These are phyloP conservation scores for Cladorhizidae sp. DNA, from an alignment of 37 sponge, comb jelly and placozoan genomes.

Conservation along the genomic window DNA sequence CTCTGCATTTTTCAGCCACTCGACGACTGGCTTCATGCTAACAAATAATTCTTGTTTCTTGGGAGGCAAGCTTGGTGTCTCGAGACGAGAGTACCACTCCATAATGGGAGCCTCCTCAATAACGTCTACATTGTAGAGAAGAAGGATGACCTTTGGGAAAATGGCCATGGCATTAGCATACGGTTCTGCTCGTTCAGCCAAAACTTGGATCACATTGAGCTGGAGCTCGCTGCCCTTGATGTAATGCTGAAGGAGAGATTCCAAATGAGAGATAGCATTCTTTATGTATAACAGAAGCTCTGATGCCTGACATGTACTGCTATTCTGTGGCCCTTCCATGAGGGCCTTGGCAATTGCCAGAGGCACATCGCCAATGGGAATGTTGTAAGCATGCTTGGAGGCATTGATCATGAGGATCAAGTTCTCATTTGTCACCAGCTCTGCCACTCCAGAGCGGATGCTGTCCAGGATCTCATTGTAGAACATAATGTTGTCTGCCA, in stretches of 20 bases:
- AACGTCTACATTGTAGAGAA: constrained; percentile 83
- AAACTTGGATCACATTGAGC: constrained; percentile 46
- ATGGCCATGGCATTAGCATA: constrained; percentile 26
- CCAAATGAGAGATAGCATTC: constrained; percentile 49
- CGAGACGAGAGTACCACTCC: constrained; percentile 57
- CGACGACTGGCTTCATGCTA: constrained; percentile 61
- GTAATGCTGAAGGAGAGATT: constrained; percentile 80
- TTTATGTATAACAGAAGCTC: constrained; percentile 58
- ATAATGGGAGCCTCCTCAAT: constrained; percentile 82
- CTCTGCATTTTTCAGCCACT: constrained; percentile 90
- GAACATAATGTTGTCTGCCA: constrained; percentile 56
- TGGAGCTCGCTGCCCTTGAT: constrained; percentile 62
- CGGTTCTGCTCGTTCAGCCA: constrained; percentile 59
- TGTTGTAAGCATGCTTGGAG: constrained; percentile 96
- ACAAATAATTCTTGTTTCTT: constrained; percentile 52
- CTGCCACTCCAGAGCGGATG: constrained; percentile 79
- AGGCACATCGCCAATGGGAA: constrained; percentile 89
- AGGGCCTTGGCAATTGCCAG: constrained; percentile 75
- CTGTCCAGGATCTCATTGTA: constrained; percentile 89
- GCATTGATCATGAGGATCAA: constrained; percentile 90
- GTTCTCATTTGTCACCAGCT: constrained; percentile 72
- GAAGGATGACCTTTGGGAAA: constrained; percentile 62
- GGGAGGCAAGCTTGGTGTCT: neutral
- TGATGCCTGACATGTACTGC: constrained; percentile 26
- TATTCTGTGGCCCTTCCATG: constrained; percentile 70